These are phyloP conservation scores for Emydura subglobosa DNA, from an alignment of 2,113 vertebrate genomes.

Conservation along the genomic window DNA sequence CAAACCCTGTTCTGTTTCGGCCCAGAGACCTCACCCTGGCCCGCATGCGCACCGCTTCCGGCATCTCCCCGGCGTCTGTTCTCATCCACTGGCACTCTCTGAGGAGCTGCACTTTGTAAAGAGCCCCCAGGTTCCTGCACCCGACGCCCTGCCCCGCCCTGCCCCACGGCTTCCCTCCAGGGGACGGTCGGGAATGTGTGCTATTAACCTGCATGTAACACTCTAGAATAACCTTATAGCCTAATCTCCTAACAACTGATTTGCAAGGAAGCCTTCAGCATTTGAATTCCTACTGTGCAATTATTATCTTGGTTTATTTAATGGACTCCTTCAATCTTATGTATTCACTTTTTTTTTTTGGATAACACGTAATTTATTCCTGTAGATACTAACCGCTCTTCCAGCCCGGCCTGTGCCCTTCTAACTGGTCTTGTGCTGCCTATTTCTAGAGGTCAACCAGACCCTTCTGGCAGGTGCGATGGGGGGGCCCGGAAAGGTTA, in stretches of 20 bases:
- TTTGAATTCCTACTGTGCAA: constrained; percentile 19
- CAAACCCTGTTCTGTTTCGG: neutral
- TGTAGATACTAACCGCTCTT: constrained; percentile 3
- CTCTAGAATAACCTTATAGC: neutral
- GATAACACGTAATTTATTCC: constrained; percentile 10
- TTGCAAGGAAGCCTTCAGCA: constrained; percentile 2
- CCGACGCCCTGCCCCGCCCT: neutral
- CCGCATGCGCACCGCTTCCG: neutral
- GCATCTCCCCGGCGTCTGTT: neutral
- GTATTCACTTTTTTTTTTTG: neutral
- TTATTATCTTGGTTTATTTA: neutral
- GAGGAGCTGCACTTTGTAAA: neutral
- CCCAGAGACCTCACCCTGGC: neutral
- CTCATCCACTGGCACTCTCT: neutral
- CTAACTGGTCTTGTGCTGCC: neutral
- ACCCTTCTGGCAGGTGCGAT: neutral
- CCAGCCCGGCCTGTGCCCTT: neutral
- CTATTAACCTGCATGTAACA: neutral
- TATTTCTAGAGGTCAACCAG: neutral
- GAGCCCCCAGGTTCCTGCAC: neutral
- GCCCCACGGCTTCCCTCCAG: neutral
- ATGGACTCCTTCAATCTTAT: neutral
- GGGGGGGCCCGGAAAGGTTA: constrained; percentile 1
- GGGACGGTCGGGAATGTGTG: neutral
- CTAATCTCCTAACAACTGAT: neutral